Evolutionary conservation across 2,888 invertebrate species (phyloP).

Genomic region (Acronicta leporina): DNA sequence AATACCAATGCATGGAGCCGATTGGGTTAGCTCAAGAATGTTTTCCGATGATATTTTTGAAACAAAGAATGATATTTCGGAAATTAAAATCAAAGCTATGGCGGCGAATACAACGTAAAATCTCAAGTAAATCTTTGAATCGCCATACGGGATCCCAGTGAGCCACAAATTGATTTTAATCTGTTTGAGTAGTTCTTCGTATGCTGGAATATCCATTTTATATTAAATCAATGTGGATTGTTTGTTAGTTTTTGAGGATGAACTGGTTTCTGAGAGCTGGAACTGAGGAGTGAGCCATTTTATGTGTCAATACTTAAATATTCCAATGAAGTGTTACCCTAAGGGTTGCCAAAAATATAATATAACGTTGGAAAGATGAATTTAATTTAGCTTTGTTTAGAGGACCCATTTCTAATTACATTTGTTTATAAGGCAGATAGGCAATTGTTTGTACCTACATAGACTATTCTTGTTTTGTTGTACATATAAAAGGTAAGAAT

Average conservation of each 20-base stretch:
- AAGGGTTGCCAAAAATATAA: constrained; percentile 20
- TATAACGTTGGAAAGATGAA: neutral
- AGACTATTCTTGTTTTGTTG: too few species aligned
- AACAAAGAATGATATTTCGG: constrained; percentile 66
- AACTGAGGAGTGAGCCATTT: neutral
- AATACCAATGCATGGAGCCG: constrained; percentile 71
- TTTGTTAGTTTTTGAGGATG: neutral
- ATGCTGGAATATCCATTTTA: constrained; percentile 67
- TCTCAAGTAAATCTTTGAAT: constrained; percentile 57
- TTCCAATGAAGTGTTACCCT: neutral
- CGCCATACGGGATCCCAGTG: constrained; percentile 67
- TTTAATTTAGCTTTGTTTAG: neutral
- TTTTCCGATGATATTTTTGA: constrained; percentile 72
- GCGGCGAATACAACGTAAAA: constrained; percentile 56
- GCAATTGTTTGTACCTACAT: too few species aligned
- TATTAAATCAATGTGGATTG: neutral
- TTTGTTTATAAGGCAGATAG: too few species aligned
- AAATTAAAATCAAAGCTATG: constrained; percentile 58
- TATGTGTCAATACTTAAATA: neutral
- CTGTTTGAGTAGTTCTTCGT: constrained; percentile 69
- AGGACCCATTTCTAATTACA: too few species aligned
- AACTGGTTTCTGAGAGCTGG: neutral
- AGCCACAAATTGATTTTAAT: constrained; percentile 71
- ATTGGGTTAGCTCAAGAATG: constrained; percentile 71
- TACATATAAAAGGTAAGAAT: too few species aligned